phyloP scores from a whole-genome alignment of 2,113 vertebrate genomes.

The Burhinus bistriatus region DNA sequence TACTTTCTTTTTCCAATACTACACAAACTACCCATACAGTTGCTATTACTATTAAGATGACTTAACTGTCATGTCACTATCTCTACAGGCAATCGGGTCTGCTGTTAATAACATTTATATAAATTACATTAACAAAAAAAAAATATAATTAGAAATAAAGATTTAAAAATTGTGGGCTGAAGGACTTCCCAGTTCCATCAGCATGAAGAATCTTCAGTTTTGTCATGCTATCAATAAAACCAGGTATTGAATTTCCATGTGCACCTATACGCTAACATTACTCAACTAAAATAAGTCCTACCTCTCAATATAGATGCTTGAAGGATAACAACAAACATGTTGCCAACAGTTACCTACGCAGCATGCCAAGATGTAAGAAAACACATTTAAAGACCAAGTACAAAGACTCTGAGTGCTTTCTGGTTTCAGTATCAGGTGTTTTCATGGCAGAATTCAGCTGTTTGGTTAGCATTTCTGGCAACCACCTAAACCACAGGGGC shows the following conservation, averaged over 20 bases:
- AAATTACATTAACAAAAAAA: not conserved
- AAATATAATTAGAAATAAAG: not conserved
- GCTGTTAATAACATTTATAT: not conserved
- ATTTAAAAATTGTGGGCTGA: not conserved
- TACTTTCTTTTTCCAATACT: not conserved
- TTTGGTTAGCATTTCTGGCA: not conserved
- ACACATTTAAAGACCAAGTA: not conserved
- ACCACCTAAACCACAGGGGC: no score
- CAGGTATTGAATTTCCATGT: not conserved
- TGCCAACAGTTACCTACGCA: not conserved
- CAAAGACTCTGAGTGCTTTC: not conserved
- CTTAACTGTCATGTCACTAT: not conserved
- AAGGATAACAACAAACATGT: not conserved
- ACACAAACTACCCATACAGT: not conserved
- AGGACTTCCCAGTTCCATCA: not conserved
- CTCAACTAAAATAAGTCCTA: not conserved
- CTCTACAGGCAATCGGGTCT: not conserved
- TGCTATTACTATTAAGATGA: not conserved
- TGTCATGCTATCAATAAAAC: not conserved
- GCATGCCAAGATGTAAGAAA: not conserved
- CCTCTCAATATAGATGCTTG: not conserved
- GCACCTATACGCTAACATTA: not conserved
- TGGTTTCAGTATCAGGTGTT: not conserved
- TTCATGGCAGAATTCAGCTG: not conserved
- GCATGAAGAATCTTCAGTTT: not conserved